Base-by-base conservation (phyloP, 2,113 vertebrate genomes). In the Mustela nigripes region DNA sequence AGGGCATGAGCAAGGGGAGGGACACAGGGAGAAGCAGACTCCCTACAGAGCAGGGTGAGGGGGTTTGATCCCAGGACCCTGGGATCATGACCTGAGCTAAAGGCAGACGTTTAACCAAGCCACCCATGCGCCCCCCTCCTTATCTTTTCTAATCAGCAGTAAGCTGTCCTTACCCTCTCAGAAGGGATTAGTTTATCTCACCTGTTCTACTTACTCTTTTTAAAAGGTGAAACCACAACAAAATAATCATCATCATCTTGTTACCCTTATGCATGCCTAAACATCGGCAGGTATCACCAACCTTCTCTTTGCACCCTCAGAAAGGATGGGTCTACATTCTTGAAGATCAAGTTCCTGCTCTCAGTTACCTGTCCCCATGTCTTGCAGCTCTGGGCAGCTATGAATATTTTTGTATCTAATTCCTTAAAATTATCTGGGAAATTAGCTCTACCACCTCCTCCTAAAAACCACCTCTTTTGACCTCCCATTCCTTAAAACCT, bases 381-480 rank as follows among this genome's bases (percentile, higher is more conserved):
- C 63, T 60, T 48, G 58, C 28, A 73, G n/a, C 21, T 79, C 26
- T 39, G 12, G 16, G 16, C 26, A 62, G 67, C 45, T 36, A 2
- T 71, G n/a, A 94, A 28, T 42, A 11, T 87, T 88, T 94, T 50
- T 36, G 26, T 28, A 39, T 45, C 11, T 56, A 97, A 96, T 89
- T 97, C 19, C 56, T 95, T 69, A 53, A 62, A 96, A 69, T 67
- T 48, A 73, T 19, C 10, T 50, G 60, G 22, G 19, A 91, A 91
- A 45, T 69, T 62, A 95, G 39, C 7, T 21, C 31, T 63, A 28
- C 14, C 11, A 56, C 45, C 18, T 78, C 74, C 22, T 95, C 50
- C 65, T 82, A 65, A 94, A 94, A 94, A 12, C 33, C n/a, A 76
- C 12, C 4, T 60, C 48, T 92, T 94, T 94, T 89, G 53, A 81